Conservation (phyloP, 1,140 invertebrate species). For the Caenorhabditis remanei region DNA sequence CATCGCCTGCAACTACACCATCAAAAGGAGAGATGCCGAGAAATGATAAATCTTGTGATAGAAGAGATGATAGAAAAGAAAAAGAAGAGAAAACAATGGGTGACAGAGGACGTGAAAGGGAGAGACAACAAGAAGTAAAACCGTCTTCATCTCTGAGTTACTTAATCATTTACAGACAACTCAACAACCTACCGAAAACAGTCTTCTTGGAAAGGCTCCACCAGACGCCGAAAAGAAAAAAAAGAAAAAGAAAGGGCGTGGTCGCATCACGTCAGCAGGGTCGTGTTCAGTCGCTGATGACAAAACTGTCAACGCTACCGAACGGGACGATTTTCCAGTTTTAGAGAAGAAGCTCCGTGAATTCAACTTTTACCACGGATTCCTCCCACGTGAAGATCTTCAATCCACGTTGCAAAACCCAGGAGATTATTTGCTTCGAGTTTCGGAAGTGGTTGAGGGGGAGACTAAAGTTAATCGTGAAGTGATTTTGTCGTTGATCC, state of each 20-base stretch:
- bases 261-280: background rate
- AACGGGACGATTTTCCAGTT: background rate
- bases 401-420: background rate
- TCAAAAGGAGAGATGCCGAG: background rate
- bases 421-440: conserved; percentile 57
- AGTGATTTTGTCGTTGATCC: background rate
- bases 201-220: background rate
- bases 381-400: conserved; percentile 60
- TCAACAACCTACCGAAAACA: background rate
- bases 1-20: background rate
- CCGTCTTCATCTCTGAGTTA: background rate
- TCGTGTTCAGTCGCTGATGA: background rate
- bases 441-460: conserved; percentile 7
- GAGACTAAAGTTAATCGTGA: background rate
- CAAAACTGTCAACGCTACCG: background rate
- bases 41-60: background rate
- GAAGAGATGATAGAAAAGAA: background rate
- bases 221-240: background rate
- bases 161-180: background rate
- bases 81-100: background rate
- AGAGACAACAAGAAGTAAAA: background rate
- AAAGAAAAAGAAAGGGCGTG: background rate
- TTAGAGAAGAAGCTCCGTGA: conserved; percentile 50
- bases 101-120: background rate
- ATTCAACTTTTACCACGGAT: conserved; percentile 57